These are phyloP conservation scores for Adoxophyes honmai DNA, from an alignment of 1,140 invertebrate genomes.

Conservation along the genomic window DNA sequence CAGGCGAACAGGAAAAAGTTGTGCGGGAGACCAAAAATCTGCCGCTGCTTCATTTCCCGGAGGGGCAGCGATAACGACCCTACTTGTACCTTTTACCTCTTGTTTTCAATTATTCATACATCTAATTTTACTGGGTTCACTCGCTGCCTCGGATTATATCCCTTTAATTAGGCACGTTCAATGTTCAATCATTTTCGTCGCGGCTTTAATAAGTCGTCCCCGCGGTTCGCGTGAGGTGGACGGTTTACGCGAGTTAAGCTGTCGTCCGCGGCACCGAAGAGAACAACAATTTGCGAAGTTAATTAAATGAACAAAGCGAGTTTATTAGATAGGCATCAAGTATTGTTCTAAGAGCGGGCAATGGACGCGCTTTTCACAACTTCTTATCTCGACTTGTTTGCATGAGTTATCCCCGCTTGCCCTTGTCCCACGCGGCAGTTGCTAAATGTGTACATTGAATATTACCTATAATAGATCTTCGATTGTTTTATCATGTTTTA, in stretches of 20 bases:
- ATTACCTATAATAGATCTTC: constrained; percentile 8
- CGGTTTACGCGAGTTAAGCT: constrained; percentile 19
- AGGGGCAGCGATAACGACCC: constrained; percentile 53
- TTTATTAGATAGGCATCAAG: constrained; percentile 40
- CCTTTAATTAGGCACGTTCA: constrained; percentile 33
- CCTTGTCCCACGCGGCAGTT: not conserved
- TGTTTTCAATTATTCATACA: constrained; percentile 66
- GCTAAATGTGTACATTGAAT: not conserved
- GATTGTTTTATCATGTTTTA: no score
- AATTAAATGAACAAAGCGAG: constrained; percentile 49
- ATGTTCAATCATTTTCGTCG: constrained; percentile 35
- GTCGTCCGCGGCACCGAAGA: constrained; percentile 17
- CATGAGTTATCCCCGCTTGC: constrained; percentile 11
- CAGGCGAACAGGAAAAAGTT: constrained; percentile 40
- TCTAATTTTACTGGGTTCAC: constrained; percentile 47
- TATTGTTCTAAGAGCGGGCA: constrained; percentile 29
- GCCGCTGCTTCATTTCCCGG: constrained; percentile 52
- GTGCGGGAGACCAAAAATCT: constrained; percentile 48
- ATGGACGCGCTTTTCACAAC: constrained; percentile 3
- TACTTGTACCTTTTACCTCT: constrained; percentile 54
- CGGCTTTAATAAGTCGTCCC: constrained; percentile 25
- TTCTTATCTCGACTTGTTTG: constrained; percentile 12
- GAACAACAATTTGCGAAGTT: constrained; percentile 43
- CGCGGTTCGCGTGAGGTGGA: constrained; percentile 9
- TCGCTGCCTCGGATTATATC: constrained; percentile 34